Evolutionary conservation across 2,888 invertebrate genomes (phyloP), one percentile per base, ranked within the genome.

Genomic region (Eupithecia dodoneata): DNA sequence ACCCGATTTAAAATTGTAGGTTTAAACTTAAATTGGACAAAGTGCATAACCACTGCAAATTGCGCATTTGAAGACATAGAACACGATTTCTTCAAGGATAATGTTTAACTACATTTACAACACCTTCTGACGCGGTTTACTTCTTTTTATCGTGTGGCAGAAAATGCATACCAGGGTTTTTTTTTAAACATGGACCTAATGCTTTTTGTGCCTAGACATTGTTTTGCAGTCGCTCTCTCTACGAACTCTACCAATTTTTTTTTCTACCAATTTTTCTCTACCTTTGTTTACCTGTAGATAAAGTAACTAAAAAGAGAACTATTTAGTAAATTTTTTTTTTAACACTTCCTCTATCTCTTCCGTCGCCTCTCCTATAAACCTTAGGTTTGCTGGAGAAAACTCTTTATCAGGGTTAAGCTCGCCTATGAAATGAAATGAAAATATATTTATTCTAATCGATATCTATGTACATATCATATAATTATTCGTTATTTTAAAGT

Each of bases 61-160:
- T 91, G 89, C 87, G 85, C 87, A 88, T 91, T 91, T 89, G 87
- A 86, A 85, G 85, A 86, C 85, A 85, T 86, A 86, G 83, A 87
- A 87, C 90, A 92, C 91, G 91, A 92, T 87, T 89, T 87, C 81
- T 90, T 90, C 91, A 93, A 92, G 91, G 92, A 89, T 89, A 86
- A 87, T 86, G 85, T 86, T 84, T 83, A 81, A 83, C 83, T 82
- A 81, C 81, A 81, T 78, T 81, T 80, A 76, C 74, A 75, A 77
- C 75, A 76, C 71, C 55, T 76, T 66, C 76, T 76, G 66, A 67
- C 74, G 72, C 65, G 41, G 44, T 72, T 77, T 45, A 75, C 73
- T 65, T 72, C 15, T 44, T 79, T 70, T 69, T 77, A 74, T 74
- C 69, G 42, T 71, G 55, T 69, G 42, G 66, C 67, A 72, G 69